Evolutionary conservation across 1,140 invertebrate species (phyloP).

Genomic region (Cotesia typhae): DNA sequence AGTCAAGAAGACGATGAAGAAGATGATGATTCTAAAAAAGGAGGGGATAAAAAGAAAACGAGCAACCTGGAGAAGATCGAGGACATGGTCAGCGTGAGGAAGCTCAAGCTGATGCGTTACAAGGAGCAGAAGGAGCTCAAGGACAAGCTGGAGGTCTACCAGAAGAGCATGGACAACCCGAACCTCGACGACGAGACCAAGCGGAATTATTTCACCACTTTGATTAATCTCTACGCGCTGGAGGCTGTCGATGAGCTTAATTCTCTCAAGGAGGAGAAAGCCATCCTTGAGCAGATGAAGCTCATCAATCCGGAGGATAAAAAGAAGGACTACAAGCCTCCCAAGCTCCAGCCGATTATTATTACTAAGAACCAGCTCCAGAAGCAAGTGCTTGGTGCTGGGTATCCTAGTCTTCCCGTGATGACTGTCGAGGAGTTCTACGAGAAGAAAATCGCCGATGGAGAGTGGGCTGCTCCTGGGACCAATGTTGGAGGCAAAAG

Average conservation of each 20-base stretch:
- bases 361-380: conserved; percentile 89
- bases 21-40: conserved; percentile 26
- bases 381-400: conserved; percentile 92
- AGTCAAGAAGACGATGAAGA: conserved; percentile 41
- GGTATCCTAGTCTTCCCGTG: conserved; percentile 92
- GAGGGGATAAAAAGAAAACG: conserved; percentile 9
- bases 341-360: conserved; percentile 87
- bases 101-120: conserved; percentile 82
- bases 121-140: conserved; percentile 83
- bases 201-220: conserved; percentile 83
- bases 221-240: conserved; percentile 79
- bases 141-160: conserved; percentile 72
- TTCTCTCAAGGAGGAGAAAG: conserved; percentile 76
- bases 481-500: conserved; percentile 45
- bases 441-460: conserved; percentile 83
- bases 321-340: conserved; percentile 55
- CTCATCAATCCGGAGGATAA: conserved; percentile 43
- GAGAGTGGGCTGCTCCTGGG: conserved; percentile 70
- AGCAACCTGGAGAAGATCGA: conserved; percentile 54
- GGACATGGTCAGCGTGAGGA: conserved; percentile 66
- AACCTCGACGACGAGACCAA: conserved; percentile 82
- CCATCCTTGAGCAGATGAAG: conserved; percentile 77
- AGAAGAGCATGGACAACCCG: conserved; percentile 70
- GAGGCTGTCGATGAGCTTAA: conserved; percentile 82
- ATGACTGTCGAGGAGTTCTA: conserved; percentile 97